A percentile compares a stretch with the other conserved stretches of the same genome.
Conservation (phyloP, 1,140 invertebrate genomes). For the Bombus haemorrhoidalis region DNA sequence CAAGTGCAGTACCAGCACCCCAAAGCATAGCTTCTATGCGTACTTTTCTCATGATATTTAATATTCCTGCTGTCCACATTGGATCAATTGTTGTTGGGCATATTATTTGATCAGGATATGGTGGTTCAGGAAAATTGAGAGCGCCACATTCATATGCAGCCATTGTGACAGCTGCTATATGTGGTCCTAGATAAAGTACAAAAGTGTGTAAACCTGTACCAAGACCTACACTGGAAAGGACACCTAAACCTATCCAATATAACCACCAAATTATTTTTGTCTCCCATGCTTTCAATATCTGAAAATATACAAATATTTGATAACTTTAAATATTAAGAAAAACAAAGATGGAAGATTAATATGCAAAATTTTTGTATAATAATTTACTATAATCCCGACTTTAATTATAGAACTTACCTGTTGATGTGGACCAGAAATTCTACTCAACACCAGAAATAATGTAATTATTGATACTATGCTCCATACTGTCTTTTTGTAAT, state of each 20-base stretch:
- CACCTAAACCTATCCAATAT: conserved; percentile 98
- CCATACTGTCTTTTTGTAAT: conserved; percentile 76
- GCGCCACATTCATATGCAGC: conserved; percentile 98
- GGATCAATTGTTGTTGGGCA: conserved; percentile 87
- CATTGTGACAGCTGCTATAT: conserved; percentile 96
- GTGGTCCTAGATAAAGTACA: conserved; percentile 96
- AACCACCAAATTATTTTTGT: conserved; percentile 88
- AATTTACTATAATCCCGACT: no score
- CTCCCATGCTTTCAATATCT: conserved; percentile 83
- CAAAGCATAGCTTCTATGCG: conserved; percentile 98
- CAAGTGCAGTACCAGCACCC: conserved; percentile 98
- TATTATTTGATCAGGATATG: conserved; percentile 94
- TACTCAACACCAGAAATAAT: conserved; percentile 79
- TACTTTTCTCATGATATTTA: conserved; percentile 97
- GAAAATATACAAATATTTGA: conserved; percentile 69
- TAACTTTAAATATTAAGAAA: background rate
- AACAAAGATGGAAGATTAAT: background rate
- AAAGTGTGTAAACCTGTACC: conserved; percentile 99
- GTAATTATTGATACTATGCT: conserved; percentile 77
- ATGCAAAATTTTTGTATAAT: background rate
- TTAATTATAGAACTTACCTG: conserved; percentile 77
- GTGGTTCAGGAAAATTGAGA: conserved; percentile 96
- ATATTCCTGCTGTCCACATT: conserved; percentile 86
- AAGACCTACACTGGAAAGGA: conserved; percentile 98
- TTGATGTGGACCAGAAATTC: conserved; percentile 85